Evolutionary conservation across 2,113 vertebrate genomes (phyloP), one percentile per base, ranked within the genome.

Genomic region (Tor tambroides): DNA sequence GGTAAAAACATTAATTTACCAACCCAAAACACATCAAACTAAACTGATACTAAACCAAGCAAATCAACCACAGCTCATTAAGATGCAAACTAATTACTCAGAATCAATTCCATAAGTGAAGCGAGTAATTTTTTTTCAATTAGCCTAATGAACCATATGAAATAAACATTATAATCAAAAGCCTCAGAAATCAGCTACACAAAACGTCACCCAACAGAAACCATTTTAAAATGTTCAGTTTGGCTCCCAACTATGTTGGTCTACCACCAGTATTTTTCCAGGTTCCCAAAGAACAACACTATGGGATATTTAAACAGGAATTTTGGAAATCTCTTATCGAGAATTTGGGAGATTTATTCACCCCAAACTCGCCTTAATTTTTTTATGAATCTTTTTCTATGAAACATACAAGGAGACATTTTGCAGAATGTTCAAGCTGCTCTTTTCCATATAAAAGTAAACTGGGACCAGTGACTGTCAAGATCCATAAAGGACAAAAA

Each of bases 61-160:
- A 74, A 56, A 82, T 63, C 38, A 61, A 72, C 71, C 35, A 21
- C 21, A 26, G 38, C 49, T n/a, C 21, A 80, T 84, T 75, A 59
- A 51, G 71, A 43, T 26, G 65, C 71, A 26, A 79, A 84, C 75
- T 84, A 86, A 80, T 89, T 83, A 79, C 32, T 28, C 26, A 15
- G 41, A 74, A 80, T 75, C 81, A 86, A 28, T 75, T 71, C 12
- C 61, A 83, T 61, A 81, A 77, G 49, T 21, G 75, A 35, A 86
- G 61, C 61, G 41, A 86, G 80, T 84, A 38, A 30, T 84, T 87
- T 84, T 30, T 30, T 67, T 76, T 87, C 30, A 75, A 23, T 54
- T 84, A 75, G 79, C 82, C 65, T 67, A 75, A 87, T 84, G 75
- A 79, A 51, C 79, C 67, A 69, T 21, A 51, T 67, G 23, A 35